These are phyloP conservation scores for Varecia variegata DNA, from an alignment of 2,797 vertebrate genomes.

Conservation along the genomic window DNA sequence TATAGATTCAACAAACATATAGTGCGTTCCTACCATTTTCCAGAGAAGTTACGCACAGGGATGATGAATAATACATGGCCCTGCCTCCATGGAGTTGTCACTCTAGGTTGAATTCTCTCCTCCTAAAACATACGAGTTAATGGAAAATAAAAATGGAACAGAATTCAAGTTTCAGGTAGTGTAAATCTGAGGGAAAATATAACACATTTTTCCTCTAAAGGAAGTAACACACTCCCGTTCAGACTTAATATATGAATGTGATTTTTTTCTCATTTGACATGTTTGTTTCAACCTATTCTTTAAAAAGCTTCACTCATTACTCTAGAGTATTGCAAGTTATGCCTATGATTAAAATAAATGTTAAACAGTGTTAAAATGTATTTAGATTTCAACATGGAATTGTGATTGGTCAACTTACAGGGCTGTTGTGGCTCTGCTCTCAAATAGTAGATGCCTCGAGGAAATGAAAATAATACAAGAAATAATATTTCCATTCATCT, in stretches of 20 bases:
- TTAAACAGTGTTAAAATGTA: neutral
- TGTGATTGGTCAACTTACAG: neutral
- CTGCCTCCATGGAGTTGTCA: neutral
- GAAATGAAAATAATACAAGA: neutral
- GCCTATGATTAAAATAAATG: conserved; percentile 39
- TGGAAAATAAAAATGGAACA: neutral
- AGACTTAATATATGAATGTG: neutral
- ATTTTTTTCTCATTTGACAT: neutral
- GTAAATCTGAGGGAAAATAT: neutral
- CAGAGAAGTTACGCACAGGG: neutral
- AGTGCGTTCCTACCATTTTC: neutral
- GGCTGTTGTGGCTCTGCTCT: neutral
- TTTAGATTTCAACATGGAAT: neutral
- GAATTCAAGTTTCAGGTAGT: neutral
- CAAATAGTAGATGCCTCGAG: neutral
- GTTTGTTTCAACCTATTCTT: conserved; percentile 32
- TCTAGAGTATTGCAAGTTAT: neutral
- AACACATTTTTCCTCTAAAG: neutral
- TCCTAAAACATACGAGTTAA: neutral
- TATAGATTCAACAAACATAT: neutral
- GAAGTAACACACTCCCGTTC: neutral
- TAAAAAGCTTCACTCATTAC: conserved; percentile 1
- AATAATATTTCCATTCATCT: neutral
- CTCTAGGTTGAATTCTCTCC: neutral
- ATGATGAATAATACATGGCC: neutral